Evolutionary conservation across 1,140 invertebrate species (phyloP).

Genomic region (Pantala flavescens): DNA sequence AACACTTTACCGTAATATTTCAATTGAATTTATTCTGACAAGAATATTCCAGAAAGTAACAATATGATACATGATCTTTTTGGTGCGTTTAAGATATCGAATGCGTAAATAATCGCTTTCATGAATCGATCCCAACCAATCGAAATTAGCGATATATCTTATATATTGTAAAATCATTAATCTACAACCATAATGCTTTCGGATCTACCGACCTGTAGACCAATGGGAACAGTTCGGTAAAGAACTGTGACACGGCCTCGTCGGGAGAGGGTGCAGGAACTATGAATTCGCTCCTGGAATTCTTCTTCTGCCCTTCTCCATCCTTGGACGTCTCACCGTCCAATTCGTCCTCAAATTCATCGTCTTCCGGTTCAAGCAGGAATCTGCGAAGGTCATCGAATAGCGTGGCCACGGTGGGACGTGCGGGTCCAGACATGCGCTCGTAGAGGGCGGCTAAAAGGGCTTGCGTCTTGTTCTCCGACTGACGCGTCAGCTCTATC

Average conservation of each 20-base stretch:
- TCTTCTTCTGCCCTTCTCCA: not conserved
- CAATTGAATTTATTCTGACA: too few relatives aligned
- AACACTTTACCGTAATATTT: too few relatives aligned
- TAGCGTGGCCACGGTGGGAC: constrained; percentile 48
- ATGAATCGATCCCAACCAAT: too few relatives aligned
- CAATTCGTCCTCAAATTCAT: constrained; percentile 25
- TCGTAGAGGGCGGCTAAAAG: constrained; percentile 66
- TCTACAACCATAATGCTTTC: too few relatives aligned
- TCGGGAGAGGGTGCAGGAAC: constrained; percentile 39
- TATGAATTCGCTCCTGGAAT: constrained; percentile 17
- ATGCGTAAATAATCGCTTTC: too few relatives aligned
- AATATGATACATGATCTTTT: too few relatives aligned
- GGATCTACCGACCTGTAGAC: constrained; percentile 48
- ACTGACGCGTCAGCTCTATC: constrained; percentile 53
- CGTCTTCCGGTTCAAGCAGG: constrained; percentile 33
- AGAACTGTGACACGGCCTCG: constrained; percentile 61
- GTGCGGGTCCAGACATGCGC: constrained; percentile 51
- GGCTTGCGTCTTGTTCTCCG: constrained; percentile 65
- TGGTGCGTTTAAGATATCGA: too few relatives aligned
- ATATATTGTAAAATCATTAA: too few relatives aligned
- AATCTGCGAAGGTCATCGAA: constrained; percentile 60
- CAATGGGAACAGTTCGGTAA: constrained; percentile 68
- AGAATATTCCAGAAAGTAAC: too few relatives aligned
- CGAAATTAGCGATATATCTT: too few relatives aligned
- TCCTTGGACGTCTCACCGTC: constrained; percentile 26